A percentile compares a stretch with the other conserved stretches of the same genome.
These are phyloP conservation scores for Zoanthus sociatus DNA, from an alignment of 92 coral and sea anemone species.

Conservation along the genomic window DNA sequence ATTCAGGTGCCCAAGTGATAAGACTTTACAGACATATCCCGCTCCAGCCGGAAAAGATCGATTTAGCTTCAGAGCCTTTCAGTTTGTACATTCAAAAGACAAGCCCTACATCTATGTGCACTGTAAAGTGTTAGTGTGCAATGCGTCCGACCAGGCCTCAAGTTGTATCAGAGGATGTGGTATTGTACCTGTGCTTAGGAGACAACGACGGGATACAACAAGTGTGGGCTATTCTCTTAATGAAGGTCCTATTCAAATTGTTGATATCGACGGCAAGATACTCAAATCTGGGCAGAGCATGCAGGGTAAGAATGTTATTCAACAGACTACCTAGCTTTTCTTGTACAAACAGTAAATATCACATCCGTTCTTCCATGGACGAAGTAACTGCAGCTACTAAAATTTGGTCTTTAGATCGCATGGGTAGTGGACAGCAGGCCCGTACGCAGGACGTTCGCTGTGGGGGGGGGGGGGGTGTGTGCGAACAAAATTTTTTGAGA, in stretches of 20 bases:
- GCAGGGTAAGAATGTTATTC: background rate
- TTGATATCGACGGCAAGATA: background rate
- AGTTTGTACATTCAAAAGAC: conserved; percentile 12
- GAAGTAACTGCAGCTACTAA: background rate
- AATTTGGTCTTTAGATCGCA: too few species aligned
- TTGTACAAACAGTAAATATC: background rate
- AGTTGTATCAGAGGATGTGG: conserved; percentile 5
- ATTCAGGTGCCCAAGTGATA: conserved; percentile 21
- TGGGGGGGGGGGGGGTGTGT: too few species aligned
- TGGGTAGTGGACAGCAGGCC: too few species aligned
- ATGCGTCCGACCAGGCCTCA: conserved; percentile 22
- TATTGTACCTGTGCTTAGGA: background rate
- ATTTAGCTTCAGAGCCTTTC: conserved; percentile 36
- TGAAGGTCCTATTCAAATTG: conserved; percentile 30
- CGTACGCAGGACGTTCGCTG: too few species aligned
- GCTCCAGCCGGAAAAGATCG: conserved; percentile 29
- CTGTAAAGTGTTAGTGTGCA: conserved; percentile 42
- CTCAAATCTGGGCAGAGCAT: background rate
- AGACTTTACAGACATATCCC: background rate
- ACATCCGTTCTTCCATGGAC: background rate
- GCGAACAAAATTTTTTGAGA: too few species aligned
- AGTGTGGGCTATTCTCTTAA: conserved; percentile 27
- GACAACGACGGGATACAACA: conserved; percentile 4
- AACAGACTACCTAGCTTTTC: background rate
- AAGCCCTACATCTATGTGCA: conserved; percentile 37